Evolutionary conservation across 2,888 invertebrate species (phyloP).

Genomic region (Tinea pellionella): DNA sequence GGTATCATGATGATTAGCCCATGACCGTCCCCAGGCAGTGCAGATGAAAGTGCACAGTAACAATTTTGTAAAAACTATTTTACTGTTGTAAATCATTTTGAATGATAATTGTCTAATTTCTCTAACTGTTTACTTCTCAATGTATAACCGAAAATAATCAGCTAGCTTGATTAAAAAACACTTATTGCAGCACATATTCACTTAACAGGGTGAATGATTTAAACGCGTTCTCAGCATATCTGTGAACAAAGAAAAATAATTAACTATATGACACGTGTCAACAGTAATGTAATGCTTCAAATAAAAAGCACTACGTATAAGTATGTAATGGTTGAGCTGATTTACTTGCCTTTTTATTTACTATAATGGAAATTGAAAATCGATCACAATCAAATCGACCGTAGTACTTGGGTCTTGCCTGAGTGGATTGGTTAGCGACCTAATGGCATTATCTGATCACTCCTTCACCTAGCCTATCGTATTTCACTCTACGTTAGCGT

Average conservation of each 20-base stretch:
- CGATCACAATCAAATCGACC: slow-evolving; percentile 45
- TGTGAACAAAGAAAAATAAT: slow-evolving; percentile 10
- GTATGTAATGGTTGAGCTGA: background rate
- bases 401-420: slow-evolving; percentile 15
- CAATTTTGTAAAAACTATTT: slow-evolving; percentile 55
- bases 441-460: slow-evolving; percentile 28
- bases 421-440: slow-evolving; percentile 32
- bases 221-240: background rate
- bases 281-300: background rate
- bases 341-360: background rate
- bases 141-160: slow-evolving; percentile 51
- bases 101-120: slow-evolving; percentile 17
- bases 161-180: slow-evolving; percentile 45
- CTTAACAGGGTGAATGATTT: background rate
- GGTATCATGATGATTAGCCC: slow-evolving; percentile 65
- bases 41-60: slow-evolving; percentile 44
- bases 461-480: slow-evolving; percentile 45
- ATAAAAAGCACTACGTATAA: no score
- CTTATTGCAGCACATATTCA: slow-evolving; percentile 55
- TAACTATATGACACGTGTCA: background rate
- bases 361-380: slow-evolving; percentile 34
- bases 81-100: slow-evolving; percentile 49
- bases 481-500: slow-evolving; percentile 7
- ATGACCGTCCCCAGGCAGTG: slow-evolving; percentile 48
- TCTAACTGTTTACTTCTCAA: background rate